Conservation (phyloP, 2,888 invertebrate species). For the Chrysodeixis includens region DNA sequence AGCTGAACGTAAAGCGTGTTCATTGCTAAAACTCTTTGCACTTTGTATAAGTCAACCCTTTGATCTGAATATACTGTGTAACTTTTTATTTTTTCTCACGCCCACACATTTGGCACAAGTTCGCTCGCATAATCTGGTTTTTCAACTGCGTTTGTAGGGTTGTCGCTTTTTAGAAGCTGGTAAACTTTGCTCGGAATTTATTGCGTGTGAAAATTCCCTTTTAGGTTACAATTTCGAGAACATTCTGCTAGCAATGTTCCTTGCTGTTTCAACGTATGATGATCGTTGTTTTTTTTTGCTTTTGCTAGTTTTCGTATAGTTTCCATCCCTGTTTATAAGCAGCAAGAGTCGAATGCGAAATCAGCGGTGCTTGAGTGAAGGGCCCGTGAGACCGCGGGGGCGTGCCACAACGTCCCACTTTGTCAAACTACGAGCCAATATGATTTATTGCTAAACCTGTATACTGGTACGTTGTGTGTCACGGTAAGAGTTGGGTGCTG, state of each 20-base stretch:
- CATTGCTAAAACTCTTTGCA: slow-evolving; percentile 21
- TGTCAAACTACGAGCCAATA: slow-evolving; percentile 53
- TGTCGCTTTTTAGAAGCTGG: slow-evolving; percentile 14
- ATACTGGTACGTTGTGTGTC: slow-evolving; percentile 24
- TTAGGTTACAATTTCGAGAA: background rate
- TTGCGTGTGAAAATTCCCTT: background rate
- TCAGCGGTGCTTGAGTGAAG: slow-evolving; percentile 57
- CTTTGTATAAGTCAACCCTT: slow-evolving; percentile 27
- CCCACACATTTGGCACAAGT: slow-evolving; percentile 45
- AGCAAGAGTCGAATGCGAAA: slow-evolving; percentile 61
- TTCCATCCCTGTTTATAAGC: slow-evolving; percentile 49
- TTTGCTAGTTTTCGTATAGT: background rate
- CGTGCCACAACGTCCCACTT: slow-evolving; percentile 57
- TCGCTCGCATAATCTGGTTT: slow-evolving; percentile 46
- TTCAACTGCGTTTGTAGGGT: slow-evolving; percentile 42
- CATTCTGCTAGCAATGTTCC: background rate
- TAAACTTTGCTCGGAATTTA: background rate
- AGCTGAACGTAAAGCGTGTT: slow-evolving; percentile 15
- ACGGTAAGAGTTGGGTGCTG: background rate
- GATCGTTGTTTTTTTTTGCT: background rate
- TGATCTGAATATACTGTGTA: slow-evolving; percentile 19
- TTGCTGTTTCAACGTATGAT: background rate
- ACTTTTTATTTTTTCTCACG: slow-evolving; percentile 37
- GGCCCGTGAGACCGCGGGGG: slow-evolving; percentile 44
- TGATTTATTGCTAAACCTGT: slow-evolving; percentile 50